Conservation (phyloP, 2,113 vertebrate genomes). For the Cololabis saira region DNA sequence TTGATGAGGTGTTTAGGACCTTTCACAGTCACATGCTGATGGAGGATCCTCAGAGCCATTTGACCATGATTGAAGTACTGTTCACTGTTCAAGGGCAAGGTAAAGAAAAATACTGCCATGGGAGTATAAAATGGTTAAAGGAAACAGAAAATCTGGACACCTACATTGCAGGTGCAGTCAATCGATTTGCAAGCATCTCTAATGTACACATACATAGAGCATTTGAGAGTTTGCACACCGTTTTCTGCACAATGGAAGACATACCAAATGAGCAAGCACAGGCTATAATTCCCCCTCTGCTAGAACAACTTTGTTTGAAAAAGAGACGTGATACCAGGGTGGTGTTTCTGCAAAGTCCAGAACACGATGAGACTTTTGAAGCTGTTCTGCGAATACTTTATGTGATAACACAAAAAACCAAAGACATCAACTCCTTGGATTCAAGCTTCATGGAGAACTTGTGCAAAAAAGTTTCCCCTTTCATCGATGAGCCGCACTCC, state of each 20-base stretch:
- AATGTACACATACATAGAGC: accelerated
- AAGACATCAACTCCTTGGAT: conserved; percentile 30
- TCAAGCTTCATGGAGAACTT: conserved; percentile 20
- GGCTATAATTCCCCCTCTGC: conserved; percentile 16
- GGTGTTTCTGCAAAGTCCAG: accelerated
- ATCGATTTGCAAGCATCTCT: conserved; percentile 42
- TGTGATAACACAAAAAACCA: conserved; percentile 63
- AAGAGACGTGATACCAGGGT: accelerated
- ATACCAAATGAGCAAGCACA: conserved; percentile 33
- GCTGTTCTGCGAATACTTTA: not conserved
- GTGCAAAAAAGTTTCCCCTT: conserved; percentile 37
- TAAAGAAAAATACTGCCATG: conserved; percentile 26
- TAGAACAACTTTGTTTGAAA: conserved; percentile 6
- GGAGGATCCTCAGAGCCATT: conserved; percentile 25
- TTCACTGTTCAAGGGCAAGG: accelerated
- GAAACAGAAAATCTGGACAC: conserved; percentile 24
- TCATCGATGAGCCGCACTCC: not conserved
- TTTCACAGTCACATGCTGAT: conserved; percentile 42
- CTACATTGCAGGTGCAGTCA: conserved; percentile 31
- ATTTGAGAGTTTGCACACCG: not conserved
- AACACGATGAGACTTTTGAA: accelerated
- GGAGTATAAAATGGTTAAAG: conserved; percentile 54
- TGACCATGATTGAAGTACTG: conserved; percentile 43
- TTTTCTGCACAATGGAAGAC: conserved; percentile 44
- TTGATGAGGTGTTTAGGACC: conserved; percentile 19